phyloP scores from a whole-genome alignment of 2,888 invertebrate species.

The Andrena dorsata region DNA sequence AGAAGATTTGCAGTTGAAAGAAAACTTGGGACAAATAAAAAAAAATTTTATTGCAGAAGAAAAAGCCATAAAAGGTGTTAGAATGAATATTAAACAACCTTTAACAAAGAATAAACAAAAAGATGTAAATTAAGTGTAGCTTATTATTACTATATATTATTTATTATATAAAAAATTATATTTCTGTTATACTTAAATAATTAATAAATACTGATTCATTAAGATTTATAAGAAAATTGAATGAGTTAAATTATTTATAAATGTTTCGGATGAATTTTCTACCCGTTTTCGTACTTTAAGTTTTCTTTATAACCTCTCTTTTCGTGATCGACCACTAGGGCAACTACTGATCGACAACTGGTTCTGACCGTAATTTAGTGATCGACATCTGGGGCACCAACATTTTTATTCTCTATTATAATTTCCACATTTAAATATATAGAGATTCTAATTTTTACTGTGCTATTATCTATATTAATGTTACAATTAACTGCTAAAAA shows the following conservation, averaged over 20 bases:
- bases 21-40: neutral
- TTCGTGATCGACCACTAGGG: neutral
- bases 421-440: conserved; percentile 8
- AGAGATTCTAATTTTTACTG: neutral
- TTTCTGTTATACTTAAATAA: neutral
- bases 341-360: neutral
- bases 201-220: neutral
- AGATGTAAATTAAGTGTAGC: neutral
- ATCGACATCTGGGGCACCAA: neutral
- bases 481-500: neutral
- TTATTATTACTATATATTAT: no score
- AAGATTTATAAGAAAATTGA: neutral
- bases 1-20: neutral
- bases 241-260: neutral
- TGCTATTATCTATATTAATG: neutral
- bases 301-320: neutral
- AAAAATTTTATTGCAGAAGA: neutral
- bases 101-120: neutral
- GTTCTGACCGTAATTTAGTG: conserved; percentile 1
- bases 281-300: neutral
- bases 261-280: neutral
- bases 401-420: conserved; percentile 1
- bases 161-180: neutral
- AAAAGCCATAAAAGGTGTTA: neutral
- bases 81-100: neutral